A percentile compares a stretch with the other conserved stretches of the same genome.
phyloP scores from a whole-genome alignment of 1,140 invertebrate genomes.

The Monomorium pharaonis region DNA sequence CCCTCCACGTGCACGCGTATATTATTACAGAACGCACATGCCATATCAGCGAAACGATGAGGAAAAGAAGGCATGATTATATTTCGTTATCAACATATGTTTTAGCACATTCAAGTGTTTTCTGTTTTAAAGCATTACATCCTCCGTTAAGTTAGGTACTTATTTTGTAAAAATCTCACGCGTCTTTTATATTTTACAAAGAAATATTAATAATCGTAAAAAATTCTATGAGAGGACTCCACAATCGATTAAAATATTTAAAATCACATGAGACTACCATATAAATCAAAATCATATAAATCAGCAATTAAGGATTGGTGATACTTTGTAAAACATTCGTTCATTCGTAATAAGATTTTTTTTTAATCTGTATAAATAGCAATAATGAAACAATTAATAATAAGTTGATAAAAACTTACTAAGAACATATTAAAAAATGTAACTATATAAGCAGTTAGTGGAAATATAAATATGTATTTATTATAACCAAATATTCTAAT shows the following conservation, averaged over 20 bases:
- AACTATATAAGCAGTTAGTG: background rate
- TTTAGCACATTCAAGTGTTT: background rate
- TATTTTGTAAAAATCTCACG: conserved; percentile 6
- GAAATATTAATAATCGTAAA: conserved; percentile 13
- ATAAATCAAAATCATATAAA: no score
- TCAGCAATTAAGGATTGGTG: background rate
- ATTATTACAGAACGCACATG: conserved; percentile 54
- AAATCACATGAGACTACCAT: background rate
- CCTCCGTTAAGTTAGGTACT: background rate
- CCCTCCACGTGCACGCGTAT: conserved; percentile 56
- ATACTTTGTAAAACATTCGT: background rate
- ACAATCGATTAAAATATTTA: background rate
- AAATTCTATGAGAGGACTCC: background rate
- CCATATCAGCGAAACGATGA: background rate
- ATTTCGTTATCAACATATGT: background rate
- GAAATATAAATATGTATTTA: background rate
- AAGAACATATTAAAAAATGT: background rate
- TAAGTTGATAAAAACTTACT: background rate
- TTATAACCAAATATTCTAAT: background rate
- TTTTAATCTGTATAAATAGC: background rate
- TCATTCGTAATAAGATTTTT: background rate
- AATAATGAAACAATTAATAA: background rate
- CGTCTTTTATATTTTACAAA: background rate
- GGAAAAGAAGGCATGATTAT: background rate
- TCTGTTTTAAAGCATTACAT: background rate